phyloP scores from a whole-genome alignment of 2,888 invertebrate species.

The Chrysomela aeneicollis region DNA sequence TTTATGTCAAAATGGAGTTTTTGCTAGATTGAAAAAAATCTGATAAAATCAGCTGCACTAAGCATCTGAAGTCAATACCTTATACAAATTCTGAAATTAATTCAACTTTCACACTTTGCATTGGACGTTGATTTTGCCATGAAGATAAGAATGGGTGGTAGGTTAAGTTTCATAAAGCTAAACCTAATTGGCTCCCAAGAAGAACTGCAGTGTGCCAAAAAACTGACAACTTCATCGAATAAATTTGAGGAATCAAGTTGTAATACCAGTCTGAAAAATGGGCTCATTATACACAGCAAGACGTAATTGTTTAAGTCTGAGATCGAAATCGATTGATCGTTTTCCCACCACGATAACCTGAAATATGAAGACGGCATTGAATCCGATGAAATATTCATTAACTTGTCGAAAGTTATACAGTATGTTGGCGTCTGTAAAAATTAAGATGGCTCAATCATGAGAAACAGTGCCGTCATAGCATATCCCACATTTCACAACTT shows the following conservation, averaged over 20 bases:
- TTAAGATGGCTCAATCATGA: not conserved
- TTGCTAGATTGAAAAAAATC: no score
- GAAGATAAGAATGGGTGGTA: no score
- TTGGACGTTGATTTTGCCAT: no score
- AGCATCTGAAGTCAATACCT: no score
- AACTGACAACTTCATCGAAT: constrained; percentile 7
- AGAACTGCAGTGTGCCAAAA: not conserved
- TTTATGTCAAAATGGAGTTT: no score
- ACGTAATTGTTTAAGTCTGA: not conserved
- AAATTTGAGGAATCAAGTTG: not conserved
- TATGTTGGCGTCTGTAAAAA: not conserved
- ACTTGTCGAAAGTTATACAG: not conserved
- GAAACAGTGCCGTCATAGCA: not conserved
- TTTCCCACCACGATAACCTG: not conserved
- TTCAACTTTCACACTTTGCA: no score
- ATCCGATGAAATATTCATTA: not conserved
- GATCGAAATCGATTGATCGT: not conserved
- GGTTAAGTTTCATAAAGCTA: not conserved
- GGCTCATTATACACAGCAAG: constrained; percentile 1
- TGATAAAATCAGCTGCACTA: no score
- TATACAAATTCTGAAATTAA: no score
- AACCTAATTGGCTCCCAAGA: not conserved
- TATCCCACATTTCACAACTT: not conserved
- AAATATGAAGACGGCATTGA: not conserved
- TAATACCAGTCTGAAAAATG: constrained; percentile 3